Evolutionary conservation across 2,797 vertebrate species (phyloP), one percentile per base, ranked within the genome.

Genomic region (Lepus townsendii): DNA sequence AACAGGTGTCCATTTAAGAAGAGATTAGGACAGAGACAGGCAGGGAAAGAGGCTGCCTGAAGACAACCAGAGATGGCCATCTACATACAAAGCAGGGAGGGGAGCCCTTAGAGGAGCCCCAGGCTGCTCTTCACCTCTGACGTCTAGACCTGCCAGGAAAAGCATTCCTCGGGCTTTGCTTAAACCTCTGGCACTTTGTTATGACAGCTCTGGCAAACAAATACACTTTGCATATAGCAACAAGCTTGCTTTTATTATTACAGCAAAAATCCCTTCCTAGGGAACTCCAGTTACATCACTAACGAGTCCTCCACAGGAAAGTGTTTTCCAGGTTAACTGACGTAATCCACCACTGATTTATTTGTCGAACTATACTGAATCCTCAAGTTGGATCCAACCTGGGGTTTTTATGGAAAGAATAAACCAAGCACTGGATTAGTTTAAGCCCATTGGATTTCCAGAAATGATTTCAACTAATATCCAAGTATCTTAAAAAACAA

Each of bases 391-490:
- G 27, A 84, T 63, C 7, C 69, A 93, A 66, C 17, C 26, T 93
- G 13, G 38, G 19, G n/a, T 83, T 42, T 79, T 66, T 52, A 90
- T 35, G 6, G 68, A 94, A 96, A 77, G 82, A 82, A 85, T 72
- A 96, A 93, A 73, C 6, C 62, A 93, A 92, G 65, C 89, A 92
- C 52, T 88, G 50, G 47, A 86, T 86, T 84, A 52, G 24, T 54
- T 95, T 85, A 95, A 92, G 13, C 62, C 32, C 77, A 90, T 1
- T 92, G 63, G 47, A 79, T 75, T 92, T 95, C 90, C 47, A 90
- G 54, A 35, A 91, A 90, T 69, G 93, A 76, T 68, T 83, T 88
- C 84, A 80, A 89, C 63, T 92, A 93, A 88, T 85, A 85, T 20
- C 14, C n/a, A 85, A 86, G 16, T 84, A 47, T 83, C 12, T 93